phyloP scores from a whole-genome alignment of 2,797 vertebrate genomes.

The Crocidura indochinensis region DNA sequence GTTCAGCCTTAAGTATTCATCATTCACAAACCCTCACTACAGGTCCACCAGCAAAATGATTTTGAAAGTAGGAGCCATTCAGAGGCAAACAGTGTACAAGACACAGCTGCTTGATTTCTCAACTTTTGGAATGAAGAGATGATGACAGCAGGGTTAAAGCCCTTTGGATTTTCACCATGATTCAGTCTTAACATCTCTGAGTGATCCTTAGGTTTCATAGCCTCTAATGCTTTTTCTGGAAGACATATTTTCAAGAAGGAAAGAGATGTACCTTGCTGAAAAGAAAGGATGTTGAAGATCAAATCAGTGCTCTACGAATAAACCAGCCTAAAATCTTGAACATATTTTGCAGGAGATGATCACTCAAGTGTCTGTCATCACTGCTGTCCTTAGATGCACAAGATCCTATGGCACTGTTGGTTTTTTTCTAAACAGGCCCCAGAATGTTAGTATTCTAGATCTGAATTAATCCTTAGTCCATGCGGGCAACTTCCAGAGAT shows the following conservation, averaged over 20 bases:
- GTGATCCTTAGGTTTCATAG: neutral
- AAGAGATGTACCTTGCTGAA: neutral
- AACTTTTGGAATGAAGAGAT: neutral
- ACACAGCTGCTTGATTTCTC: conserved; percentile 3
- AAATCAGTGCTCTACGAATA: neutral
- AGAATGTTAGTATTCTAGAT: neutral
- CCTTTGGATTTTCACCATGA: neutral
- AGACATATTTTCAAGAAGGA: conserved; percentile 19
- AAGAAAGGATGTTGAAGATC: conserved; percentile 28
- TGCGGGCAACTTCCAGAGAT: neutral
- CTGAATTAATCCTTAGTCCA: neutral
- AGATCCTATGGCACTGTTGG: neutral
- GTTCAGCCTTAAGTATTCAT: neutral
- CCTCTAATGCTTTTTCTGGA: neutral
- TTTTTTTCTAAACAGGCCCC: conserved; percentile 7
- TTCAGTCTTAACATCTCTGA: neutral
- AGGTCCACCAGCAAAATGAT: neutral
- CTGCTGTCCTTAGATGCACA: conserved; percentile 15
- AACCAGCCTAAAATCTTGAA: conserved; percentile 34
- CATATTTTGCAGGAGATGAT: neutral
- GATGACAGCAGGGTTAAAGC: neutral
- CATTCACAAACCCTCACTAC: neutral
- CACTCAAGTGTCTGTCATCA: neutral
- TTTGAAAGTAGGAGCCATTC: neutral
- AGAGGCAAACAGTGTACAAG: neutral